Conservation (phyloP, 1,140 invertebrate genomes). For the fruit fly (Drosophila melanogaster) region DNA sequence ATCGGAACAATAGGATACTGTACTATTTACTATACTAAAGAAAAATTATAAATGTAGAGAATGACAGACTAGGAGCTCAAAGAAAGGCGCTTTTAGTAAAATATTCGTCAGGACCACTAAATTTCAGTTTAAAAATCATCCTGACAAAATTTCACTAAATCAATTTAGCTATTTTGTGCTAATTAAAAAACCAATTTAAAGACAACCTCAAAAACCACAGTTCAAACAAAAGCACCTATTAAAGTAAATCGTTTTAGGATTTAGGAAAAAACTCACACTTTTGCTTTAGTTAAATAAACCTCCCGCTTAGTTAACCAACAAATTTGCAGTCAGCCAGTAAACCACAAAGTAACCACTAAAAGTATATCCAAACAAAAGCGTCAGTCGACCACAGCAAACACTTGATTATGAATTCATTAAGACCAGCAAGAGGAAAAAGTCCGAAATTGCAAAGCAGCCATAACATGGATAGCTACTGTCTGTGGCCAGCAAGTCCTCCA, state of each 20-base stretch:
- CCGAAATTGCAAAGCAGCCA: constrained; percentile 21
- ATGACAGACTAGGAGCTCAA: too few relatives aligned
- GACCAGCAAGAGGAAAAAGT: constrained; percentile 18
- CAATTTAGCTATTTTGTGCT: too few relatives aligned
- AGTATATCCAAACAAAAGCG: constrained; percentile 40
- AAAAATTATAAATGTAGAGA: too few relatives aligned
- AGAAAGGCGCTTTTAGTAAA: too few relatives aligned
- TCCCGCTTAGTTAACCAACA: constrained; percentile 24
- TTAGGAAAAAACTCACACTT: neutral
- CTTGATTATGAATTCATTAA: constrained; percentile 60
- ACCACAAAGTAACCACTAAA: constrained; percentile 44
- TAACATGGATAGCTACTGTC: constrained; percentile 13
- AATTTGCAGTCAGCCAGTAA: neutral
- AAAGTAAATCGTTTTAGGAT: constrained; percentile 2
- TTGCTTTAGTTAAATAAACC: neutral
- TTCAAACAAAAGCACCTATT: neutral
- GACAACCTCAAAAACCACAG: neutral
- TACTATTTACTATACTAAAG: too few relatives aligned
- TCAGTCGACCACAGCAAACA: constrained; percentile 54
- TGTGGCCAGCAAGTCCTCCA: neutral
- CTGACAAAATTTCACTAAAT: too few relatives aligned
- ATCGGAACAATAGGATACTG: neutral
- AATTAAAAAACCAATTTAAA: neutral
- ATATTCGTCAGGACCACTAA: too few relatives aligned
- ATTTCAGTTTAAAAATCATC: too few relatives aligned